Conservation (phyloP, 2,888 invertebrate species). For the Cyclophora albipunctata region DNA sequence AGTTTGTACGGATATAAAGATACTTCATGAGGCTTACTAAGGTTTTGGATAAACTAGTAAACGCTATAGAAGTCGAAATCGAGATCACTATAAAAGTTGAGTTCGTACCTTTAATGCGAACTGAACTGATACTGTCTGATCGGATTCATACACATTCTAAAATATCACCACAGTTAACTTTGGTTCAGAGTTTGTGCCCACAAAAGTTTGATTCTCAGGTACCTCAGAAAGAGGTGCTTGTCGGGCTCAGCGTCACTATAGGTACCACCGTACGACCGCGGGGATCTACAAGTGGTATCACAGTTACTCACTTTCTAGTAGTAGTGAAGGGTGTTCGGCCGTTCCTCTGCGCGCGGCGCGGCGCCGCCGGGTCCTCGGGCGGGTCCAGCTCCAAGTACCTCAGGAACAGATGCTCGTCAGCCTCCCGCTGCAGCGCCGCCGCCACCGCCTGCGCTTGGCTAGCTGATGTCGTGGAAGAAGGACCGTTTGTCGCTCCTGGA, state of each 20-base stretch:
- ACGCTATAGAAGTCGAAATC: too few species aligned
- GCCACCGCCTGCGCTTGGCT: constrained; percentile 68
- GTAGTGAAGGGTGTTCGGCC: constrained; percentile 90
- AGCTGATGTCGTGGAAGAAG: constrained; percentile 47
- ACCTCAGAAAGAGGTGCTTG: constrained; percentile 82
- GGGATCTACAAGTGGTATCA: too few species aligned
- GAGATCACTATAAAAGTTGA: too few species aligned
- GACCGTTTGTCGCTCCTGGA: constrained; percentile 59
- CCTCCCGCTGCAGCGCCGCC: constrained; percentile 78
- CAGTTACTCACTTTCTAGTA: constrained; percentile 75
- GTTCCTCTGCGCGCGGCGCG: constrained; percentile 70
- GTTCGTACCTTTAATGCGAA: too few species aligned
- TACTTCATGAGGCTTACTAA: too few species aligned
- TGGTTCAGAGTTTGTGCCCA: too few species aligned
- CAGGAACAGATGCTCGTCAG: constrained; percentile 83
- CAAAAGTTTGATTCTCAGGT: constrained; percentile 52
- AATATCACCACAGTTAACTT: too few species aligned
- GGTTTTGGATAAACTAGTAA: too few species aligned
- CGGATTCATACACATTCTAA: too few species aligned
- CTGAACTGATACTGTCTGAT: too few species aligned
- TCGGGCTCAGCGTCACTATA: constrained; percentile 71
- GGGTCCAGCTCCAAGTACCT: constrained; percentile 89
- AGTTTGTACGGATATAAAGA: too few species aligned
- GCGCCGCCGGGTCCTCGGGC: constrained; percentile 78
- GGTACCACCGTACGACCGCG: too few species aligned